A percentile compares a stretch with the other conserved stretches of the same genome.
Conservation (phyloP, 1,140 invertebrate genomes). For the Meteorus sp. region DNA sequence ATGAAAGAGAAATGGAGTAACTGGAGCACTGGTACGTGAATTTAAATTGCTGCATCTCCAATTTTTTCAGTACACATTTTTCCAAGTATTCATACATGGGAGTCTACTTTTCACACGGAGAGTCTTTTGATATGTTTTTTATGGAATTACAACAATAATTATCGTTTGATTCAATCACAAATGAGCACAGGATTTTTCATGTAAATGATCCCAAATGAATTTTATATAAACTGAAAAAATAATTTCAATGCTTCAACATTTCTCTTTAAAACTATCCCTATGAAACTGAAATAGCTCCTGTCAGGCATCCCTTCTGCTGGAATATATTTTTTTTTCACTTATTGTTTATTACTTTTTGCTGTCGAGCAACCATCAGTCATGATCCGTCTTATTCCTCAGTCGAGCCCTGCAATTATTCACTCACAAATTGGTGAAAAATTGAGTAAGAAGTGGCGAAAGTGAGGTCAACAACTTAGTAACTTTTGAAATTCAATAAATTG, state of each 20-base stretch:
- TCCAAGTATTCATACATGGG: no score
- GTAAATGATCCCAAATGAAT: no score
- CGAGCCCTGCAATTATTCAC: constrained; percentile 31
- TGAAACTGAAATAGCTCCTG: not conserved
- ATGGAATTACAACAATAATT: not conserved
- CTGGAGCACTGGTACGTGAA: not conserved
- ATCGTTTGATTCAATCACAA: not conserved
- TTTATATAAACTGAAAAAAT: not conserved
- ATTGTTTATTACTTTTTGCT: not conserved
- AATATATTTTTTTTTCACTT: not conserved
- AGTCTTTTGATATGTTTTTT: not conserved
- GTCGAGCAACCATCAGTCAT: constrained; percentile 38
- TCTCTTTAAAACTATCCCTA: no score
- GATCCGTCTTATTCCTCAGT: constrained; percentile 38
- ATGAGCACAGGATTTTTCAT: no score
- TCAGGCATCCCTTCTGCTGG: not conserved
- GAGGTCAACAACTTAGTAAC: not conserved
- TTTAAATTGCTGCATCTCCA: not conserved
- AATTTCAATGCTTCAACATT: not conserved
- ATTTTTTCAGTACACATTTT: no score
- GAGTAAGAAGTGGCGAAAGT: not conserved
- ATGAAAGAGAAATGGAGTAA: no score
- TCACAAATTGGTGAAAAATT: constrained; percentile 24
- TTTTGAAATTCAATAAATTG: constrained; percentile 29
- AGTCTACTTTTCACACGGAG: not conserved